Evolutionary conservation across 2,888 invertebrate genomes (phyloP).

Genomic region (Ophraella communa): DNA sequence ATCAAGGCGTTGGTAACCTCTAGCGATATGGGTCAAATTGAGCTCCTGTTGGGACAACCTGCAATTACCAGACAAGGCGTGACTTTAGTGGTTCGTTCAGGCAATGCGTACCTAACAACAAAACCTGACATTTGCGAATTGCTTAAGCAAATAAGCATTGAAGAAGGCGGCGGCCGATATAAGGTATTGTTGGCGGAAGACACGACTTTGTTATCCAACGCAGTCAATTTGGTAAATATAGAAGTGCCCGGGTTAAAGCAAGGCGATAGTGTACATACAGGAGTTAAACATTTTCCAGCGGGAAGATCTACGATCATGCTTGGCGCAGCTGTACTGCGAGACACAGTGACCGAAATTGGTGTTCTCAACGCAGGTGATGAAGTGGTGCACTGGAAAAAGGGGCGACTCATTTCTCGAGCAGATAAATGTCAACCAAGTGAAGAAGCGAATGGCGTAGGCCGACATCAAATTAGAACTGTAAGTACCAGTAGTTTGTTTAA

Average conservation of each 20-base stretch:
- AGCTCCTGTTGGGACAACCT: too few species aligned
- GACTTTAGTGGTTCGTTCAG: too few species aligned
- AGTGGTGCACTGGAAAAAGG: not conserved
- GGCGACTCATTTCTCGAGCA: conserved; percentile 1
- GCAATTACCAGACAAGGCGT: too few species aligned
- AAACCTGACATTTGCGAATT: conserved; percentile 4
- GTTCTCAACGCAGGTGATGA: not conserved
- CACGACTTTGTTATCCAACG: not conserved
- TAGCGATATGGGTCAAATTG: too few species aligned
- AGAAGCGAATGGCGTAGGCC: too few species aligned
- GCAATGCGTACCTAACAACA: too few species aligned
- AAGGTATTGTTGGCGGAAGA: conserved; percentile 7
- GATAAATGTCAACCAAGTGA: too few species aligned
- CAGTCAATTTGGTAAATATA: not conserved
- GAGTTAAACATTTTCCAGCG: not conserved
- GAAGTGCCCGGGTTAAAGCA: not conserved
- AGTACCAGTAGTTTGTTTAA: too few species aligned
- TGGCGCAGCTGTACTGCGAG: not conserved
- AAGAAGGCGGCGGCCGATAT: not conserved
- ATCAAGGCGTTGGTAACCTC: too few species aligned
- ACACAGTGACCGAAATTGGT: not conserved
- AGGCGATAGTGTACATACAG: not conserved
- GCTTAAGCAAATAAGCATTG: conserved; percentile 1
- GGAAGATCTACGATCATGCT: not conserved
- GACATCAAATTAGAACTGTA: too few species aligned